Evolutionary conservation across 1,140 invertebrate genomes (phyloP).

Genomic region (Tribolium castaneum): DNA sequence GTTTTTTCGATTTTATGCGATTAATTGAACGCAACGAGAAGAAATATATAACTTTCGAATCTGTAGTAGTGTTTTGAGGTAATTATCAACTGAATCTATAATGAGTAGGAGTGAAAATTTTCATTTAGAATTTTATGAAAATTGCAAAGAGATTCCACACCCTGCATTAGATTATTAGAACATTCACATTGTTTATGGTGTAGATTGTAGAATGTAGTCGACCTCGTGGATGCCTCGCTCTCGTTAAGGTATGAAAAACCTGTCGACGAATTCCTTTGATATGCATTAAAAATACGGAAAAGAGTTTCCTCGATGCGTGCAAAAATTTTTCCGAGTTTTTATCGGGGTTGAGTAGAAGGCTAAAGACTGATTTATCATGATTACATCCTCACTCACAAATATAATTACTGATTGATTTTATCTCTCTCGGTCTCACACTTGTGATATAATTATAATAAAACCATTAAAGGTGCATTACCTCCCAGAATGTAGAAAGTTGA

Average conservation of each 20-base stretch:
- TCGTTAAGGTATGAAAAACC: conserved; percentile 38
- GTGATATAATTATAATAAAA: neutral
- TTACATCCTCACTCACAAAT: neutral
- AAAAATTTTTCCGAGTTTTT: neutral
- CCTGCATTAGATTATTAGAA: conserved; percentile 37
- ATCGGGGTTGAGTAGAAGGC: neutral
- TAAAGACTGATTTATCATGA: neutral
- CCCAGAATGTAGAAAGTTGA: neutral
- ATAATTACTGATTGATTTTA: neutral
- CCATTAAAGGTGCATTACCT: neutral
- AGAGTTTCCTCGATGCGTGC: neutral
- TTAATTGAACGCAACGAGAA: neutral
- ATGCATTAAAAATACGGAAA: conserved; percentile 9
- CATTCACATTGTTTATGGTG: conserved; percentile 46
- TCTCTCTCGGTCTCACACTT: neutral
- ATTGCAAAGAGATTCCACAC: conserved; percentile 24
- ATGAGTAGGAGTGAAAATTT: conserved; percentile 5
- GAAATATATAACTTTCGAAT: neutral
- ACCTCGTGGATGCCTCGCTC: conserved; percentile 44
- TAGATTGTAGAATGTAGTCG: conserved; percentile 46
- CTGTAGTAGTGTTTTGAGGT: neutral
- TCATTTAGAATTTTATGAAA: neutral
- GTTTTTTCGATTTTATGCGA: neutral
- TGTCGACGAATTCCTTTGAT: conserved; percentile 35
- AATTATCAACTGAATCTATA: neutral